phyloP scores from a whole-genome alignment of 2,797 vertebrate genomes.

The Chaenodraco wilsoni region DNA sequence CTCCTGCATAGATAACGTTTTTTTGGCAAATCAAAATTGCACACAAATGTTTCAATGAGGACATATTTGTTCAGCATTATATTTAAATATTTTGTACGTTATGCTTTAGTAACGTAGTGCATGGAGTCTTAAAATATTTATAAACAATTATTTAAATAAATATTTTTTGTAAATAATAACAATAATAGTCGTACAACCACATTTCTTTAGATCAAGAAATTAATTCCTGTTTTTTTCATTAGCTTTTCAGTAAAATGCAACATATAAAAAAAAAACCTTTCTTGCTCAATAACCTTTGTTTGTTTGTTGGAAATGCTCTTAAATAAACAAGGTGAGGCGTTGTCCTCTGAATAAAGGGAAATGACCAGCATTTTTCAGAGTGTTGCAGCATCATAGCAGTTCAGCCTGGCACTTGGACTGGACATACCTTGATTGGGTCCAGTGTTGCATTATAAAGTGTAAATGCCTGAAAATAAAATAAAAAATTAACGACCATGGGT shows the following conservation, averaged over 20 bases:
- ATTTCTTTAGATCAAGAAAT: constrained; percentile 14
- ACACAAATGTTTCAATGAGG: constrained; percentile 17
- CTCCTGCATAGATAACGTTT: not conserved
- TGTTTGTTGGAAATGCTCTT: constrained; percentile 46
- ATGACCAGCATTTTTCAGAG: constrained; percentile 78
- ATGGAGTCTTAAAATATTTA: not conserved
- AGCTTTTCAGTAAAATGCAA: constrained; percentile 22
- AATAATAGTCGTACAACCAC: constrained; percentile 3
- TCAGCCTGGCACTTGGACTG: constrained; percentile 92
- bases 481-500: constrained; percentile 73
- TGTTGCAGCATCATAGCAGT: constrained; percentile 84
- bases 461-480: constrained; percentile 77
- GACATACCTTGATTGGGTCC: constrained; percentile 88
- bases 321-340: constrained; percentile 27
- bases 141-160: constrained; percentile 11
- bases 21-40: constrained; percentile 17
- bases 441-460: constrained; percentile 88
- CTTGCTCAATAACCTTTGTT: constrained; percentile 18
- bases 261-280: not conserved
- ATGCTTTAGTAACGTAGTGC: constrained; percentile 12
- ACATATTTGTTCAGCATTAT: constrained; percentile 21
- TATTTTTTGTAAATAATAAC: constrained; percentile 8
- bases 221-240: not conserved
- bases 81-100: constrained; percentile 1
- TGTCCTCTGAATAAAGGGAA: constrained; percentile 55